These are phyloP conservation scores for Anorthoa munda DNA, from an alignment of 2,888 invertebrate species.

Conservation along the genomic window DNA sequence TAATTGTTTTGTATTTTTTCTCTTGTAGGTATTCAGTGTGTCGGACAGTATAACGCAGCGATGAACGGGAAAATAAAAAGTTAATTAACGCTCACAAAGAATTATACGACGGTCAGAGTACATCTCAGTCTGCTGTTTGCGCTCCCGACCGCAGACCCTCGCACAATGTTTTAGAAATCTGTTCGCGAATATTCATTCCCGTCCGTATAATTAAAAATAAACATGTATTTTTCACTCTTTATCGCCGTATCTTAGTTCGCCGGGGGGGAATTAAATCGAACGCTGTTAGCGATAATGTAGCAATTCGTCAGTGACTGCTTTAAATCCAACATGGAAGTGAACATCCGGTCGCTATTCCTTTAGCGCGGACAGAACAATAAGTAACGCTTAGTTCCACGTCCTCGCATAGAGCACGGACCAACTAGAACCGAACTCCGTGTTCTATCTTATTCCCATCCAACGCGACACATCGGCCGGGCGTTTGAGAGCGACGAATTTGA, in stretches of 20 bases:
- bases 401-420: constrained; percentile 65
- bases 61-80: constrained; percentile 77
- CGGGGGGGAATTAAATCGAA: constrained; percentile 80
- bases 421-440: constrained; percentile 51
- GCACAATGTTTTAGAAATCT: constrained; percentile 56
- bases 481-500: constrained; percentile 45
- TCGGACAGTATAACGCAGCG: constrained; percentile 65
- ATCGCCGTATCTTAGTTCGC: constrained; percentile 73
- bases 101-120: constrained; percentile 72
- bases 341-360: constrained; percentile 81
- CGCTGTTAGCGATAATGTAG: constrained; percentile 85
- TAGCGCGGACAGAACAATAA: constrained; percentile 80
- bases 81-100: constrained; percentile 80
- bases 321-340: constrained; percentile 83
- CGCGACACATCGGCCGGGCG: constrained; percentile 21
- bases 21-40: constrained; percentile 63
- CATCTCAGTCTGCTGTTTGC: constrained; percentile 67
- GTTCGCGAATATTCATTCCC: constrained; percentile 54
- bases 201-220: constrained; percentile 65
- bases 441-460: constrained; percentile 56
- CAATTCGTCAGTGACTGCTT: constrained; percentile 85
- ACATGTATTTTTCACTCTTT: constrained; percentile 73
- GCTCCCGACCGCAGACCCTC: constrained; percentile 42
- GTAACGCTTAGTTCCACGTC: constrained; percentile 81
- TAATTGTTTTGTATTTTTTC: constrained; percentile 79